A percentile compares a stretch with the other conserved stretches of the same genome.
phyloP scores from a whole-genome alignment of 2,113 vertebrate genomes.

The Carettochelys insculpta region DNA sequence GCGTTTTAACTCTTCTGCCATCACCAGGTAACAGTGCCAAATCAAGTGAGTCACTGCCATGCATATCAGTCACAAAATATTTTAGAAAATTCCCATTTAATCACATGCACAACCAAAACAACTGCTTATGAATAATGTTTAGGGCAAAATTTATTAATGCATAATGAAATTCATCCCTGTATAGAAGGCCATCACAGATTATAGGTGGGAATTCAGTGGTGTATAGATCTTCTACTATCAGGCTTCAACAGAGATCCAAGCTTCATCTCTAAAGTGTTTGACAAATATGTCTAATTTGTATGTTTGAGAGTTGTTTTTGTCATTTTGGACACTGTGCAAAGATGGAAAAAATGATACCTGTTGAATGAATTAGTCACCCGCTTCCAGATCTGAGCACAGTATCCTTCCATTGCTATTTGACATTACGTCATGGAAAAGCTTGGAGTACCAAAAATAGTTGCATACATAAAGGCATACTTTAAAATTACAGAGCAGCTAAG shows the following conservation, averaged over 20 bases:
- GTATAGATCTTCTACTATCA: fast-evolving
- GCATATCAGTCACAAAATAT: not conserved
- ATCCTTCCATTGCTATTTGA: not conserved
- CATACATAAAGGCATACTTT: not conserved
- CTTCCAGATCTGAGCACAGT: fast-evolving
- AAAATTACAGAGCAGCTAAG: not conserved
- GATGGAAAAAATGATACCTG: fast-evolving
- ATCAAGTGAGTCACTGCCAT: not conserved
- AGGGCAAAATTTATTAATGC: fast-evolving
- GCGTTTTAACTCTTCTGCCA: not conserved
- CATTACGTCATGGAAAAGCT: fast-evolving
- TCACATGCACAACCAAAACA: not conserved
- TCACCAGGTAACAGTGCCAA: not conserved
- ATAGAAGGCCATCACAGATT: fast-evolving
- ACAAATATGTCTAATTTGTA: fast-evolving
- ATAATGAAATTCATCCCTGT: fast-evolving
- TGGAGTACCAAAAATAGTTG: not conserved
- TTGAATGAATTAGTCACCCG: not conserved
- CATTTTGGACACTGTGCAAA: fast-evolving
- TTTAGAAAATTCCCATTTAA: not conserved
- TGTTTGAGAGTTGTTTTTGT: fast-evolving
- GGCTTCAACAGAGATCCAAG: fast-evolving
- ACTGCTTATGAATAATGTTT: not conserved
- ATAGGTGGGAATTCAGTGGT: not conserved
- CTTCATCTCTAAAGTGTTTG: not conserved